Evolutionary conservation across 2,797 vertebrate species (phyloP).

Genomic region (Philypnodon macrostomus): DNA sequence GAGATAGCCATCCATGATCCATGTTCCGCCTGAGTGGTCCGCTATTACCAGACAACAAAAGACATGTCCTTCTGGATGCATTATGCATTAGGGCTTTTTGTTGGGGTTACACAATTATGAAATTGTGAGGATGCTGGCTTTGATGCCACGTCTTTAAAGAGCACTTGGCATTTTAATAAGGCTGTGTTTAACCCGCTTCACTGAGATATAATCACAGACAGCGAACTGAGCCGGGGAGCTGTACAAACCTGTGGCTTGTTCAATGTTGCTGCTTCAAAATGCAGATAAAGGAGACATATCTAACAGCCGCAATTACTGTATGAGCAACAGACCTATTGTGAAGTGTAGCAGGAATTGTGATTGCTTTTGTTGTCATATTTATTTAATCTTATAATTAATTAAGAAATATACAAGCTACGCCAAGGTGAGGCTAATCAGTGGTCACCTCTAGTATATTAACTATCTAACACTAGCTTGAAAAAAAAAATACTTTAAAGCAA

Average conservation of each 20-base stretch:
- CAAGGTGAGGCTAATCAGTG: no score
- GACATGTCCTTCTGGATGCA: constrained; percentile 32
- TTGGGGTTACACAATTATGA: constrained; percentile 27
- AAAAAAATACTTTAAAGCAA: no score
- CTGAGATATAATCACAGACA: constrained; percentile 37
- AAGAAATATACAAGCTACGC: no score
- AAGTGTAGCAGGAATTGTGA: background rate
- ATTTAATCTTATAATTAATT: no score
- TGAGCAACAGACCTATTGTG: background rate
- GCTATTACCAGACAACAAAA: constrained; percentile 54
- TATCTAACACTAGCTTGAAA: no score
- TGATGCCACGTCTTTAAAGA: constrained; percentile 51
- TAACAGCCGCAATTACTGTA: constrained; percentile 23
- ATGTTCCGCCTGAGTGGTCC: constrained; percentile 35
- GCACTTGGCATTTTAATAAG: constrained; percentile 55
- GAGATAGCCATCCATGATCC: constrained; percentile 38
- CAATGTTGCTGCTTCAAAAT: constrained; percentile 32
- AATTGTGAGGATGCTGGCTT: constrained; percentile 39
- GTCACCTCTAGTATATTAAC: no score
- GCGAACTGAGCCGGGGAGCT: constrained; percentile 6
- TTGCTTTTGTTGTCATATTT: no score
- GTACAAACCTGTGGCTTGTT: constrained; percentile 29
- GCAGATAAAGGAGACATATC: constrained; percentile 8
- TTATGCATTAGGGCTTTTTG: constrained; percentile 42
- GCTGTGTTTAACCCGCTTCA: constrained; percentile 35